Conservation (phyloP, 2,888 invertebrate genomes). For the Cheilosia vulpina region DNA sequence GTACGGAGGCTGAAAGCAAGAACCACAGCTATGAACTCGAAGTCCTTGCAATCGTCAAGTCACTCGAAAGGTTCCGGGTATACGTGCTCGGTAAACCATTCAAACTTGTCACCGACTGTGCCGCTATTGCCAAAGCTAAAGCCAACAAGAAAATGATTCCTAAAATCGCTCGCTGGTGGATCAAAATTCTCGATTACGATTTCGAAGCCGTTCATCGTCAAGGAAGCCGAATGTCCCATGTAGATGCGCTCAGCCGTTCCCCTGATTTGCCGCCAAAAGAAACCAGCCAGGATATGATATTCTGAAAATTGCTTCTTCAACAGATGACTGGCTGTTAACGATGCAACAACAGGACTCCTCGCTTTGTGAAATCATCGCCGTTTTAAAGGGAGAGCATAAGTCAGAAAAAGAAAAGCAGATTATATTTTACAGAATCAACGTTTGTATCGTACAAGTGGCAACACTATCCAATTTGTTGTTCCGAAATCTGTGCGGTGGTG, state of each 20-base stretch:
- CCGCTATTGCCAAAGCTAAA: constrained; percentile 18
- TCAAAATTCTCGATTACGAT: constrained; percentile 71
- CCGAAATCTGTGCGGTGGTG: constrained; percentile 62
- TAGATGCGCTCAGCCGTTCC: constrained; percentile 60
- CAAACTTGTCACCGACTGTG: constrained; percentile 30
- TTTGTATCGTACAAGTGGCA: constrained; percentile 34
- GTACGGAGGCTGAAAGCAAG: constrained; percentile 17
- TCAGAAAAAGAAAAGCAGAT: constrained; percentile 48
- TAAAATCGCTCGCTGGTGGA: constrained; percentile 75
- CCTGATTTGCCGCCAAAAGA: constrained; percentile 31
- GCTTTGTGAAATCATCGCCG: constrained; percentile 39
- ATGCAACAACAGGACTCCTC: constrained; percentile 69
- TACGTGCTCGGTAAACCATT: constrained; percentile 72
- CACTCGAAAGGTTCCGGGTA: constrained; percentile 53
- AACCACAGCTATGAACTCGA: constrained; percentile 23
- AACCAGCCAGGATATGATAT: constrained; percentile 9
- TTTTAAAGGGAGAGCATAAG: constrained; percentile 42
- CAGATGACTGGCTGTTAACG: constrained; percentile 69
- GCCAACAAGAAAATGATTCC: constrained; percentile 41
- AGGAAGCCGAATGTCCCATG: constrained; percentile 63
- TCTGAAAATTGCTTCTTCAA: constrained; percentile 29
- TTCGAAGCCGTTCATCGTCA: constrained; percentile 69
- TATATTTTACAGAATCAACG: constrained; percentile 55
- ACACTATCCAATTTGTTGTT: constrained; percentile 51
- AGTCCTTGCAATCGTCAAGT: constrained; percentile 32